phyloP scores from a whole-genome alignment of 2,113 vertebrate species.

The Poicephalus meyeri region DNA sequence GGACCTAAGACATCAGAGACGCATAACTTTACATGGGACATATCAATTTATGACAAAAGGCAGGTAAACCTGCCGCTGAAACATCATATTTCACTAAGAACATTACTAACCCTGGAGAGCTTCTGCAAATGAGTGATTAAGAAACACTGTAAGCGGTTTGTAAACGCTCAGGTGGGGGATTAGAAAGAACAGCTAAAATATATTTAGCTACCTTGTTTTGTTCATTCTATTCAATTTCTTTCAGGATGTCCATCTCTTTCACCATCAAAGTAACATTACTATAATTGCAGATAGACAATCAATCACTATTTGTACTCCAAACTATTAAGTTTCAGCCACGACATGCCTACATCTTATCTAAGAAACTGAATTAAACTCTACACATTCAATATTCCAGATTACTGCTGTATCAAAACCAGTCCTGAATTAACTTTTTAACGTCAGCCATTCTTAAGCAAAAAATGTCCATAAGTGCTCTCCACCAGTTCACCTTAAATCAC shows the following conservation, averaged over 20 bases:
- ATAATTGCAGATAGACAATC: not conserved
- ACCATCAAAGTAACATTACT: not conserved
- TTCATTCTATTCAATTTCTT: not conserved
- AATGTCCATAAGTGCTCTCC: accelerated
- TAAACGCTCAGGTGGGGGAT: not conserved
- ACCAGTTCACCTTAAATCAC: not conserved
- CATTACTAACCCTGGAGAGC: not conserved
- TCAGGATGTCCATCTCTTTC: not conserved
- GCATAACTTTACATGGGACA: not conserved
- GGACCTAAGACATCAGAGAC: not conserved
- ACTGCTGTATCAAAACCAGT: not conserved
- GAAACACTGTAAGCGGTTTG: not conserved
- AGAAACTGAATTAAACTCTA: not conserved
- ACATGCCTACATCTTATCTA: accelerated
- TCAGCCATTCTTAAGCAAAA: not conserved
- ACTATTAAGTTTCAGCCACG: not conserved
- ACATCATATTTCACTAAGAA: not conserved
- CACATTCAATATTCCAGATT: not conserved
- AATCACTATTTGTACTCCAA: not conserved
- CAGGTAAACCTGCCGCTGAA: not conserved
- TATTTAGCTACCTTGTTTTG: not conserved
- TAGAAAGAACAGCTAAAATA: not conserved
- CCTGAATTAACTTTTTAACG: not conserved
- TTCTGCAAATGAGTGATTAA: not conserved
- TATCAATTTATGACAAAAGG: not conserved